Base-by-base conservation (phyloP, 2,113 vertebrate genomes). In the Rhipidura dahli region DNA sequence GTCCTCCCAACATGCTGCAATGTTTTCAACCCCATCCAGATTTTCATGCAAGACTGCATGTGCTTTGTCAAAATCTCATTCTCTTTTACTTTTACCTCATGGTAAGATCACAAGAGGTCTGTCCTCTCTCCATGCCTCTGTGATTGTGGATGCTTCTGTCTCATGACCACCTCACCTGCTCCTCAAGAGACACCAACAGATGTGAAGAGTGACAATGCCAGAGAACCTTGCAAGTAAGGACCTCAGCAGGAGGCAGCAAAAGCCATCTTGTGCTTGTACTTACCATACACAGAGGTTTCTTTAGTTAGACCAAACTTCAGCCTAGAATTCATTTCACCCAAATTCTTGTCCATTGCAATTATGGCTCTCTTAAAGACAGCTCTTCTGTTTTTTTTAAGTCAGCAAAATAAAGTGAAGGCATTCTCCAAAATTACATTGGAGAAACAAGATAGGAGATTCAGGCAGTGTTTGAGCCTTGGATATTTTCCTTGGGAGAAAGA, bases 61-160 rank as follows among this genome's bases (percentile, higher is more conserved):
- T 53, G 49, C 30, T 85, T 73, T 85, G 20, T 42, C 57, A 71
- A 79, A 68, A 44, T 7, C 9, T 42, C 3, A 9, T 37, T 92
- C 49, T 35, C 15, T 72, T 54, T 72, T 39, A 11, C 53, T 73
- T 73, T 83, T 37, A 53, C 40, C 19, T 57, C n/a, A 31, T 59
- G 11, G 0, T 15, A 40, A 57, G 27, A 26, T 44, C 21, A 0
- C 6, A 42, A 49, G 27, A 89, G 54, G 7, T 40, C 45, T 28
- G 40, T 20, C 28, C 17, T 47, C 17, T 47, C 24, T 39, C 22
- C 33, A 2, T 6, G 11, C 18, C 15, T 53, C 39, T 78, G 59
- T 33, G 54, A 37, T 40, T 54, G 40, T 42, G 22, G n/a, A 40
- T 71, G 42, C 28, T 72, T 76, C 45, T 39, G 21, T 26, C 51